Evolutionary conservation across 2,113 vertebrate species (phyloP), one percentile per base, ranked within the genome.

Genomic region (Melanerpes aurifrons): DNA sequence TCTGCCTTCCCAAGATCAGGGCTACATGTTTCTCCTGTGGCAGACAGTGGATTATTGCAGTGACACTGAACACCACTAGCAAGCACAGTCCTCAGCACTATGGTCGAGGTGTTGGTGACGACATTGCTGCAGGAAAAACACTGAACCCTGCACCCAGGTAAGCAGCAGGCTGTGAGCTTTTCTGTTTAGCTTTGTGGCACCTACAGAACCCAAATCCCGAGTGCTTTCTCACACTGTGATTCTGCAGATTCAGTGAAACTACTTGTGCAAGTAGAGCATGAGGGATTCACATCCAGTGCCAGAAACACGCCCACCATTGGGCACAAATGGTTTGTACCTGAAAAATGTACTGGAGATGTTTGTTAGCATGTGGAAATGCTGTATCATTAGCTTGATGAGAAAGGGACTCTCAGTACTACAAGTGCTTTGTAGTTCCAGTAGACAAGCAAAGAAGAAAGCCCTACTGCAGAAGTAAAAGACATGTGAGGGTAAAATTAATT

Each of bases 41-140:
- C 91, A 95, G 87, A 71, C 87, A 78, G 82, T 58, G 37, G 94
- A 73, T 89, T 96, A 94, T 21, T 80, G 75, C 32, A 1, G 62
- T 4, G 89, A 95, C 53, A 95, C 82, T 61, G 79, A 96, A 96
- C 75, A 85, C 91, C 29, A 0, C 69, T 24, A 25, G 2, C 0
- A 0, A 71, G 68, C 3, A 1, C 78, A 74, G 87, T 64, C 89
- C 67, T 31, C 19, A 28, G 61, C 76, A 4, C 75, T 86, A 87
- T 40, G 79, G 17, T 80, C 63, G 48, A 90, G 85, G 93, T 94
- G 95, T 90, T 31, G 54, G 87, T 94, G 94, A 95, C 31, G 19
- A 82, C 93, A 95, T 4, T 4, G 89, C 8, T 0, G 48, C 25
- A 10, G 54, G 21, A 94, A 47, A 83, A 93, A 95, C 64, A 45